A percentile compares a stretch with the other conserved stretches of the same genome.
Evolutionary conservation across 2,113 vertebrate species (phyloP).

Genomic region (Mola mola): DNA sequence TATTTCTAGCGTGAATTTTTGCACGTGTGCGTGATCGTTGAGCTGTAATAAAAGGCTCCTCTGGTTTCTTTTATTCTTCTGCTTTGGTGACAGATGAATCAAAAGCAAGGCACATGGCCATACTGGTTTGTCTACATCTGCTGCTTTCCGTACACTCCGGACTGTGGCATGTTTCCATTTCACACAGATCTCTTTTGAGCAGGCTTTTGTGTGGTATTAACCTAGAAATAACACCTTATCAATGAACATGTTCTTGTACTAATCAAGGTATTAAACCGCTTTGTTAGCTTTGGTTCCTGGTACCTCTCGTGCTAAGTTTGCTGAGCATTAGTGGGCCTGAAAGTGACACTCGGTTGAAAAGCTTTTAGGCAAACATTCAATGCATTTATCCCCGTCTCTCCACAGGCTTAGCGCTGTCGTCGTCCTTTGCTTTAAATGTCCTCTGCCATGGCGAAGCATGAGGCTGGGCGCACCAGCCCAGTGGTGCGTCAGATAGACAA

Average conservation of each 20-base stretch:
- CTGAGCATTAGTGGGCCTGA: neutral
- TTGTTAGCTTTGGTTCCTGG: slow-evolving; percentile 52
- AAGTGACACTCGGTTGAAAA: slow-evolving; percentile 18
- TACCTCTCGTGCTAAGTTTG: slow-evolving; percentile 27
- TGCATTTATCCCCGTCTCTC: slow-evolving; percentile 19
- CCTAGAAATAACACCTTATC: slow-evolving; percentile 44
- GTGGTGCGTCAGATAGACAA: slow-evolving; percentile 96
- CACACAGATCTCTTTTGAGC: slow-evolving; percentile 29
- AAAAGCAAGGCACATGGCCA: neutral
- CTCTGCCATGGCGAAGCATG: slow-evolving; percentile 86
- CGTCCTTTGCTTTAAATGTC: slow-evolving; percentile 72
- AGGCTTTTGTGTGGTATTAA: slow-evolving; percentile 50
- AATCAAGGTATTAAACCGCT: slow-evolving; percentile 57
- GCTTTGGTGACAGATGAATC: neutral
- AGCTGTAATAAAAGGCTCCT: neutral
- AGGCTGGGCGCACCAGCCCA: slow-evolving; percentile 86
- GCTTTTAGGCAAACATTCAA: neutral
- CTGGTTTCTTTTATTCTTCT: neutral
- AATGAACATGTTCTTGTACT: slow-evolving; percentile 45
- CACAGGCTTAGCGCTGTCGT: slow-evolving; percentile 70
- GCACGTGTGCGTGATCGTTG: neutral
- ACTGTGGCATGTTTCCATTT: slow-evolving; percentile 10
- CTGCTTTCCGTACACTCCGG: neutral
- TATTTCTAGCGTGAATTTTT: too few relatives aligned
- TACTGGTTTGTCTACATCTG: slow-evolving; percentile 21